phyloP scores from a whole-genome alignment of 2,113 vertebrate genomes.

The Monarcha castaneiventris region DNA sequence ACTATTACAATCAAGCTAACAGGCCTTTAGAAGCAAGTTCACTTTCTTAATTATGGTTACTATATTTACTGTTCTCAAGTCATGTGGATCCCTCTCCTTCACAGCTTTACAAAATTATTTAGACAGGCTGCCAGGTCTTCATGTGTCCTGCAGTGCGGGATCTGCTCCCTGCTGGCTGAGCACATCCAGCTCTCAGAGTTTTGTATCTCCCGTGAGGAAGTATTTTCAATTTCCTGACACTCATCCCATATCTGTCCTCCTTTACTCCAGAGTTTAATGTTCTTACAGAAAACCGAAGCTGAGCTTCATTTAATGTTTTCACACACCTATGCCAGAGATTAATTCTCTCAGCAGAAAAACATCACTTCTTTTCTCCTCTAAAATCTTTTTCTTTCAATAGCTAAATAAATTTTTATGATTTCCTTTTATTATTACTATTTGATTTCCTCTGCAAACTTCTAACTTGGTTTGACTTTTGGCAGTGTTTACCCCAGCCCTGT shows the following conservation, averaged over 20 bases:
- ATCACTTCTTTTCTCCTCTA: neutral
- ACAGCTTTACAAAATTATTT: neutral
- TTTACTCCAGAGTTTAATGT: neutral
- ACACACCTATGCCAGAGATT: neutral
- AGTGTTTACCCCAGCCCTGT: neutral
- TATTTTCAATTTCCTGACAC: conserved; percentile 16
- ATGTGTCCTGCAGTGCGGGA: neutral
- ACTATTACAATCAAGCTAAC: neutral
- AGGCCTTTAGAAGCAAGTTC: neutral
- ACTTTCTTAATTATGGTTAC: neutral
- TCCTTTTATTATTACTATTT: conserved; percentile 41
- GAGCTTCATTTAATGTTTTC: neutral
- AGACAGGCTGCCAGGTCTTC: neutral
- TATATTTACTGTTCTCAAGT: conserved; percentile 5
- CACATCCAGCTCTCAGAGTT: neutral
- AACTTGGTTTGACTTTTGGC: conserved; percentile 5
- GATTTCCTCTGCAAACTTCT: conserved; percentile 33
- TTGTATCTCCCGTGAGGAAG: neutral
- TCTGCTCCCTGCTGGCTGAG: neutral
- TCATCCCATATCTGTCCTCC: neutral
- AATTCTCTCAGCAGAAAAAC: neutral
- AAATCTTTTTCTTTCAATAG: neutral
- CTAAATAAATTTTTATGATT: neutral
- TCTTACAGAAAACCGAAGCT: neutral
- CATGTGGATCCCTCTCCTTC: neutral